A percentile compares a stretch with the other conserved stretches of the same genome.
Evolutionary conservation across 1,140 invertebrate genomes (phyloP).

Genomic region (Leptinotarsa lineolata): DNA sequence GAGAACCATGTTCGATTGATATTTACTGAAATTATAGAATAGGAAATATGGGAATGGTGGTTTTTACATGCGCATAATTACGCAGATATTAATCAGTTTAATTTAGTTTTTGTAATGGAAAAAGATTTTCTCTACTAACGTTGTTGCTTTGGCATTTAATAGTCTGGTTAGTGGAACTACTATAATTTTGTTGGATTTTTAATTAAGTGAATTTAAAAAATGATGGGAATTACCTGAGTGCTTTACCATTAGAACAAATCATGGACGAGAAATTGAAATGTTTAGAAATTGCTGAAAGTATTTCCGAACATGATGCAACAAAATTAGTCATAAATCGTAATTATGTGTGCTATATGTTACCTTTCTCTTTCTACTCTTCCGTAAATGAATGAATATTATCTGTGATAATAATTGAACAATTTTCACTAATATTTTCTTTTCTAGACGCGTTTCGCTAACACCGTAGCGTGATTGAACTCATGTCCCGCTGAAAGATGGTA

Average conservation of each 20-base stretch:
- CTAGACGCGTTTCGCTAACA: too few relatives aligned
- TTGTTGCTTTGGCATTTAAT: slow-evolving; percentile 5
- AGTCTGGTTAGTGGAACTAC: slow-evolving; percentile 6
- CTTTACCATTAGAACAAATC: background rate
- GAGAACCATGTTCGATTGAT: slow-evolving; percentile 36
- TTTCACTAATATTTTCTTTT: too few relatives aligned
- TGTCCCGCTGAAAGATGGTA: too few relatives aligned
- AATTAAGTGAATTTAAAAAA: slow-evolving; percentile 1
- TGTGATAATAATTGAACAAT: too few relatives aligned
- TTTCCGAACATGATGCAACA: background rate
- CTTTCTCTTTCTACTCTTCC: background rate
- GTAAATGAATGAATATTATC: too few relatives aligned
- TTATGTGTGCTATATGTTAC: background rate
- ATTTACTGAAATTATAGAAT: slow-evolving; percentile 44
- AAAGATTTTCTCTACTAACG: slow-evolving; percentile 20
- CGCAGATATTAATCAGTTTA: slow-evolving; percentile 28
- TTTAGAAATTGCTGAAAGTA: background rate
- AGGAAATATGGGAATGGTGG: slow-evolving; percentile 25
- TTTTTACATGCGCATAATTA: slow-evolving; percentile 6
- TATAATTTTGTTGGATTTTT: background rate
- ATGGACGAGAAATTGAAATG: background rate
- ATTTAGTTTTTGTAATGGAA: slow-evolving; percentile 10
- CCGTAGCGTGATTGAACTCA: too few relatives aligned
- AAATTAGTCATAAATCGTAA: too few relatives aligned
- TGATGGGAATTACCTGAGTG: background rate